phyloP scores from a whole-genome alignment of 2,797 vertebrate genomes.

The Mycteria americana region DNA sequence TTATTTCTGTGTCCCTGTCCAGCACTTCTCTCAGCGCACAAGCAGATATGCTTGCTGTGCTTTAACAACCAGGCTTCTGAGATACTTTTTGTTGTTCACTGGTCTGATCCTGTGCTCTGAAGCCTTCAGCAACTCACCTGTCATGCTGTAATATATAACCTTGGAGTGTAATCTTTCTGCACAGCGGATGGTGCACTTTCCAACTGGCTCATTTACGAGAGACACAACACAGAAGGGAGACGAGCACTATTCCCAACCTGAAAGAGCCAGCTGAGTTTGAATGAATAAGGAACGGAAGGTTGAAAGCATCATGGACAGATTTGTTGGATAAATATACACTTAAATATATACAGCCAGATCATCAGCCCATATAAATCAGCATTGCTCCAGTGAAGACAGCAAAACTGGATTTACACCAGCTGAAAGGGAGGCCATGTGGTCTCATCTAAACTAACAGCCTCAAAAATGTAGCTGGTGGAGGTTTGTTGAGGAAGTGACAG shows the following conservation, averaged over 20 bases:
- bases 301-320: not conserved
- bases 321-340: not conserved
- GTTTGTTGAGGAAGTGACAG: not conserved
- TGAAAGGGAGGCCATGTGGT: not conserved
- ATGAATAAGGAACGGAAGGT: not conserved
- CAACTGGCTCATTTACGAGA: not conserved
- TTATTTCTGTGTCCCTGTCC: slow-evolving; percentile 16
- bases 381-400: not conserved
- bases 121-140: not conserved
- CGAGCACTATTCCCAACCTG: rapidly evolving
- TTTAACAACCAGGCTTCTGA: not conserved
- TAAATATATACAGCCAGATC: not conserved
- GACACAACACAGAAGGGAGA: not conserved
- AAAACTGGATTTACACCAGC: not conserved
- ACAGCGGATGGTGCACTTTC: not conserved
- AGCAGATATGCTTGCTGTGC: not conserved
- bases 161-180: not conserved
- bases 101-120: not conserved
- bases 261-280: not conserved
- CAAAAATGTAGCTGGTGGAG: not conserved
- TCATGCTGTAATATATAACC: not conserved
- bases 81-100: rapidly evolving
- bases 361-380: not conserved
- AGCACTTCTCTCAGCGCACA: slow-evolving; percentile 8
- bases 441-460: not conserved